Percentiles rank a stretch among this genome's conserved stretches.
These are phyloP conservation scores for Alauda arvensis DNA, from an alignment of 2,797 vertebrate species.

Conservation along the genomic window DNA sequence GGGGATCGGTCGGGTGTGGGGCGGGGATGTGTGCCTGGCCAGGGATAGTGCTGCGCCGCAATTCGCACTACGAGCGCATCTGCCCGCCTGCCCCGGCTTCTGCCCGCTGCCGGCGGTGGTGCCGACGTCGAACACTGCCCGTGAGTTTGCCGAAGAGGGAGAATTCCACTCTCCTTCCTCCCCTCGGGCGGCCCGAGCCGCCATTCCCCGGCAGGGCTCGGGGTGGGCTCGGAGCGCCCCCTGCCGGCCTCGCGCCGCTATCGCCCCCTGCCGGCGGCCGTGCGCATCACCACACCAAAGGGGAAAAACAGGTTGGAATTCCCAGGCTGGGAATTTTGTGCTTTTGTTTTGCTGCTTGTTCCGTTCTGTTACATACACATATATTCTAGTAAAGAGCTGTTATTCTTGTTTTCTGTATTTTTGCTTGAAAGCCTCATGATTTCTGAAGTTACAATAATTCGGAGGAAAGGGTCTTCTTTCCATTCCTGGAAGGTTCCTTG, in stretches of 20 bases:
- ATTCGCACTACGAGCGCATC: rapidly evolving
- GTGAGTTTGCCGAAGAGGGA: background rate
- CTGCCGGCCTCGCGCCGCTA: background rate
- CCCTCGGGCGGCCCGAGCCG: rapidly evolving
- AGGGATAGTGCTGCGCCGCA: too few species aligned
- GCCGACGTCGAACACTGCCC: rapidly evolving
- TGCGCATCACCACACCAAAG: too few species aligned
- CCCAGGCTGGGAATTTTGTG: background rate
- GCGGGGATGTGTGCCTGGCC: too few species aligned
- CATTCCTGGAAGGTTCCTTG: background rate
- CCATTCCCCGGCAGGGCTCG: rapidly evolving
- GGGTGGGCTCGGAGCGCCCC: background rate
- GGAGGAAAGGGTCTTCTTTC: background rate
- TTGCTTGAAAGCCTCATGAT: background rate
- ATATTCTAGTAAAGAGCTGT: background rate
- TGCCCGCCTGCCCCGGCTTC: background rate
- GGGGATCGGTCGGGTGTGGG: too few species aligned
- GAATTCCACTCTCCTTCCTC: background rate
- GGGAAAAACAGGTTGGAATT: too few species aligned
- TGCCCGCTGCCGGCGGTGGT: background rate
- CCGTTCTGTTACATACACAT: rapidly evolving
- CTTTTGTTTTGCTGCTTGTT: background rate
- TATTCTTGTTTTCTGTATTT: background rate
- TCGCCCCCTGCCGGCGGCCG: background rate
- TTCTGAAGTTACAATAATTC: background rate